A percentile compares a stretch with the other conserved stretches of the same genome.
These are phyloP conservation scores for Macrostomum lignano DNA, from an alignment of 1,140 invertebrate genomes.

Conservation along the genomic window DNA sequence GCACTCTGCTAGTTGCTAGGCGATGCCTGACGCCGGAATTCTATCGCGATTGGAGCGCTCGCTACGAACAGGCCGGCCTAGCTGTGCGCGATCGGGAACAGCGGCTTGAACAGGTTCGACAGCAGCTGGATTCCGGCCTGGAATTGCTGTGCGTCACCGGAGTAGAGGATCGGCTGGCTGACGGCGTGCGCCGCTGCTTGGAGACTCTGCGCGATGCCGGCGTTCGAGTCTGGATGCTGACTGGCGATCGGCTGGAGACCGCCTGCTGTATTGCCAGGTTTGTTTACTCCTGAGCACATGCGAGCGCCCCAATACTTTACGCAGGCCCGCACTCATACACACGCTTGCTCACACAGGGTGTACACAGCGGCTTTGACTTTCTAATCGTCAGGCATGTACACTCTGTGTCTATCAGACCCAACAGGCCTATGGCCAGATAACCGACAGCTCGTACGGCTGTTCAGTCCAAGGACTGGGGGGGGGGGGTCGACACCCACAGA, in stretches of 20 bases:
- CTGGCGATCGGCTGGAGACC: constrained; percentile 38
- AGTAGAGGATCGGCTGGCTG: constrained; percentile 62
- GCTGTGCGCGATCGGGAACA: constrained; percentile 50
- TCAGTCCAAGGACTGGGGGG: no score
- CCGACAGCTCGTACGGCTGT: no score
- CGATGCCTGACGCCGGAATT: constrained; percentile 39
- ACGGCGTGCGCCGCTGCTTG: constrained; percentile 56
- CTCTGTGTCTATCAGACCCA: no score
- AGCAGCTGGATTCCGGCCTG: constrained; percentile 66
- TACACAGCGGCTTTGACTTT: no score
- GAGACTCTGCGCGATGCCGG: constrained; percentile 49
- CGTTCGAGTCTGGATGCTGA: constrained; percentile 42
- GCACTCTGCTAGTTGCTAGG: constrained; percentile 80
- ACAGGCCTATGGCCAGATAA: no score
- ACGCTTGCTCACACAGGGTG: no score
- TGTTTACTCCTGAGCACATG: no score
- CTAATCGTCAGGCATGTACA: no score
- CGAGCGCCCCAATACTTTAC: no score
- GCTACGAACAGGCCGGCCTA: constrained; percentile 56
- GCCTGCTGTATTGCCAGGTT: constrained; percentile 92
- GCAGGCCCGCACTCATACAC: no score
- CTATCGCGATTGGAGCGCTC: constrained; percentile 15
- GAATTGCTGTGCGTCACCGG: constrained; percentile 40
- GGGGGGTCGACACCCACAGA: no score
- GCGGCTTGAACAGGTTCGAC: constrained; percentile 53